Conservation (phyloP, 2,888 invertebrate genomes). For the Meiosimyza platycephala region DNA sequence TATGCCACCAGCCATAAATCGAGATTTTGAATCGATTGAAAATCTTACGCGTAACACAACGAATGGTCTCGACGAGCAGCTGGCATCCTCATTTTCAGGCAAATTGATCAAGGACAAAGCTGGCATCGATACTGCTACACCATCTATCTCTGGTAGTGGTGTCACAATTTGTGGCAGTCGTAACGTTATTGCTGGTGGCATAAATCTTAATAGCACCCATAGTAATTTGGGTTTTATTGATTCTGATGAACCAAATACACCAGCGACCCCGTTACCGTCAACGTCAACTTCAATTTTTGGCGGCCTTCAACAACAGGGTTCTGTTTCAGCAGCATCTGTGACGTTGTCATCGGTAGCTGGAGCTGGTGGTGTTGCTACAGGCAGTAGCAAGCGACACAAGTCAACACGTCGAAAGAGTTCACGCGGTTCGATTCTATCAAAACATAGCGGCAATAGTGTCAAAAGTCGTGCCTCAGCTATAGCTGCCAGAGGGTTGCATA, state of each 20-base stretch:
- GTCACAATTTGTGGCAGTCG: constrained; percentile 36
- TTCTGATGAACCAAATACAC: constrained; percentile 58
- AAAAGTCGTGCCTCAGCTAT: constrained; percentile 53
- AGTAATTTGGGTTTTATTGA: constrained; percentile 60
- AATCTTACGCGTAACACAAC: constrained; percentile 54
- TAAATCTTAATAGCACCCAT: constrained; percentile 60
- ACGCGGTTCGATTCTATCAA: constrained; percentile 58
- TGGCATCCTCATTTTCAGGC: constrained; percentile 53
- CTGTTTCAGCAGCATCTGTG: constrained; percentile 44
- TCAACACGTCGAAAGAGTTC: constrained; percentile 56
- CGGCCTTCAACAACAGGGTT: constrained; percentile 41
- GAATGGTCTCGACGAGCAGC: constrained; percentile 55
- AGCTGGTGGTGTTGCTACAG: constrained; percentile 33
- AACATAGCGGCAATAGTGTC: constrained; percentile 49
- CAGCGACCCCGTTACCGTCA: constrained; percentile 50
- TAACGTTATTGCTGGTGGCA: constrained; percentile 42
- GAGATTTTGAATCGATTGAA: constrained; percentile 62
- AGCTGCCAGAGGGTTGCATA: constrained; percentile 56
- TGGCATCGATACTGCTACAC: constrained; percentile 30
- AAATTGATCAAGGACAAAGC: background rate
- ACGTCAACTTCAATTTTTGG: constrained; percentile 44
- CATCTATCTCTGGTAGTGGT: constrained; percentile 43
- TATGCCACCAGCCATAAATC: constrained; percentile 60
- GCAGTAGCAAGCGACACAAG: constrained; percentile 25
- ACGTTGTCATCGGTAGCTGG: constrained; percentile 46